Percentiles rank a stretch among this genome's conserved stretches.
Evolutionary conservation across 2,888 invertebrate genomes (phyloP).

Genomic region (Lutraria lutraria): DNA sequence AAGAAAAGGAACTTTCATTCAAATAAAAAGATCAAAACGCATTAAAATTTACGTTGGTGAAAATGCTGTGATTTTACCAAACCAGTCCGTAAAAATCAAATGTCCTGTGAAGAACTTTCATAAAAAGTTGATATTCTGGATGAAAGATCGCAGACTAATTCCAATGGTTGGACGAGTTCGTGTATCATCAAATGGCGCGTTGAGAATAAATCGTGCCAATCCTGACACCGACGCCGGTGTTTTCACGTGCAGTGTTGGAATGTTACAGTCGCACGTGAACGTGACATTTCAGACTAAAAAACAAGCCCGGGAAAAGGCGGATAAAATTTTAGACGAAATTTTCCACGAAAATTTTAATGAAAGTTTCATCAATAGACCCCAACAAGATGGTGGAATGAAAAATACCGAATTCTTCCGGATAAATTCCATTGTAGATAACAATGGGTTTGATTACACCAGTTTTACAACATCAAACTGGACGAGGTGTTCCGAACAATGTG

Average conservation of each 20-base stretch:
- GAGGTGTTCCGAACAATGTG: conserved; percentile 93
- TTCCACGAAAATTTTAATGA: conserved; percentile 63
- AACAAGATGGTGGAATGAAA: conserved; percentile 69
- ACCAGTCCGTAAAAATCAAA: conserved; percentile 79
- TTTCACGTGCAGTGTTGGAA: conserved; percentile 80
- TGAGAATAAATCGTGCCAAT: conserved; percentile 77
- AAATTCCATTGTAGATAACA: conserved; percentile 46
- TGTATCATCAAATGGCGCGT: conserved; percentile 75
- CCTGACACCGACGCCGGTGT: conserved; percentile 76
- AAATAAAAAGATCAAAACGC: conserved; percentile 76
- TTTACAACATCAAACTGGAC: conserved; percentile 91
- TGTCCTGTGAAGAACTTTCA: conserved; percentile 82
- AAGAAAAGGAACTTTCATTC: conserved; percentile 80
- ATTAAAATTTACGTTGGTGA: conserved; percentile 77
- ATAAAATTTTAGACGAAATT: conserved; percentile 70
- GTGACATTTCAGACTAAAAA: conserved; percentile 77
- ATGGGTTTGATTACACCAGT: conserved; percentile 63
- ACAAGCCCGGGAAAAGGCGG: conserved; percentile 72
- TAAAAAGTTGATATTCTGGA: conserved; percentile 81
- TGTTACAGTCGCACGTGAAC: conserved; percentile 73
- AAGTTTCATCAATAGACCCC: conserved; percentile 71
- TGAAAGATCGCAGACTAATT: conserved; percentile 76
- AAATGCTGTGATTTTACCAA: conserved; percentile 77
- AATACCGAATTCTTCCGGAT: conserved; percentile 57
- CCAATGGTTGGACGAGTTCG: conserved; percentile 78